Conservation (phyloP, 1,140 invertebrate species). For the Nylanderia fulva region DNA sequence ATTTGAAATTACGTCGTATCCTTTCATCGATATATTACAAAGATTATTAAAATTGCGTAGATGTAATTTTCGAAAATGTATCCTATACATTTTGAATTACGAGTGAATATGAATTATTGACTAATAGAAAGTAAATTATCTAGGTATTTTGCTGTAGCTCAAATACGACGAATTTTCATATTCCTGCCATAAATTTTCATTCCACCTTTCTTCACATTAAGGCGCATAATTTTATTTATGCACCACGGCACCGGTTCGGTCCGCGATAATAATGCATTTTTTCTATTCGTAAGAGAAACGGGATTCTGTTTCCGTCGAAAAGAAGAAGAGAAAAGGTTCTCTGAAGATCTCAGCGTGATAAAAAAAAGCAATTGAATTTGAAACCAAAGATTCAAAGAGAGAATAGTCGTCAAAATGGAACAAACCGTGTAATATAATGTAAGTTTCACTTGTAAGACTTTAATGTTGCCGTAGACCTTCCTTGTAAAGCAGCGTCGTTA, state of each 20-base stretch:
- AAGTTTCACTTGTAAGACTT: neutral
- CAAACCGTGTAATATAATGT: slow-evolving; percentile 4
- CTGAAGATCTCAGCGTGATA: neutral
- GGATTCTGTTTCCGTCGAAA: neutral
- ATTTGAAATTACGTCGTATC: too few species aligned
- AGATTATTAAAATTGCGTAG: too few species aligned
- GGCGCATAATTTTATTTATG: slow-evolving; percentile 38
- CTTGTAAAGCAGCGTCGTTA: neutral
- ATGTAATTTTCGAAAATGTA: neutral
- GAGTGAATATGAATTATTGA: neutral
- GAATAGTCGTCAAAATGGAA: neutral
- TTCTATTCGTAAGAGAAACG: neutral
- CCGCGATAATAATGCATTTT: neutral
- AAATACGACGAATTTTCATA: slow-evolving; percentile 5
- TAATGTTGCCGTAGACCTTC: neutral
- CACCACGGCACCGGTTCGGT: neutral
- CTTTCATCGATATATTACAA: too few species aligned
- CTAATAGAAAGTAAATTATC: slow-evolving; percentile 2
- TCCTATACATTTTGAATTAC: neutral
- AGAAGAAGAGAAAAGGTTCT: neutral
- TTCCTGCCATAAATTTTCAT: neutral
- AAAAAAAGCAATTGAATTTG: slow-evolving; percentile 2
- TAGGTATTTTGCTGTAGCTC: neutral
- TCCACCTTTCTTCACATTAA: slow-evolving; percentile 12
- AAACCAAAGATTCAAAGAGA: neutral